phyloP scores from a whole-genome alignment of 2,888 invertebrate genomes.

The Perdita meconis region DNA sequence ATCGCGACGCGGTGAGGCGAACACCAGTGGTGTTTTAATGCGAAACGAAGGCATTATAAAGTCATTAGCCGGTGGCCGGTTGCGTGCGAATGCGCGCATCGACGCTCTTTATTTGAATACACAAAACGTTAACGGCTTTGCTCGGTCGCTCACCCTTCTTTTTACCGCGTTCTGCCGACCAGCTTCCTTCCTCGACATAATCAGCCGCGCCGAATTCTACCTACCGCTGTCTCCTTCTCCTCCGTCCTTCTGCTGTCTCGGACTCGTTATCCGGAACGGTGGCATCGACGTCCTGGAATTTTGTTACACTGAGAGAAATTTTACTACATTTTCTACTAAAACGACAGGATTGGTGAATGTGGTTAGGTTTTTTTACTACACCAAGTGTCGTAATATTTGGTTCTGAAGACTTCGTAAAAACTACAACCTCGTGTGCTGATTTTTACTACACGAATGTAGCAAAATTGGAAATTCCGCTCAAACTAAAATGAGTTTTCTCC shows the following conservation, averaged over 20 bases:
- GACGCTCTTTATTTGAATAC: conserved; percentile 81
- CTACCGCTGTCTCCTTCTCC: background rate
- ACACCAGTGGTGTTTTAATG: conserved; percentile 77
- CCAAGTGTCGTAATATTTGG: too few species aligned
- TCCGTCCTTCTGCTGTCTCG: background rate
- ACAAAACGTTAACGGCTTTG: conserved; percentile 81
- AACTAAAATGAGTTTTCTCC: too few species aligned
- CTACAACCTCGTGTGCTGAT: too few species aligned
- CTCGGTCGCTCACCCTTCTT: conserved; percentile 43
- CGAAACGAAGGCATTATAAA: conserved; percentile 83
- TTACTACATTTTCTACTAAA: too few species aligned
- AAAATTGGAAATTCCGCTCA: too few species aligned
- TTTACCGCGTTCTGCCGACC: background rate
- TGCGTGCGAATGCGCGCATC: conserved; percentile 78
- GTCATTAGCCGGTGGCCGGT: conserved; percentile 78
- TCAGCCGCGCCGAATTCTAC: background rate
- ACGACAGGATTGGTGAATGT: too few species aligned
- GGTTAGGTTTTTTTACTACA: too few species aligned
- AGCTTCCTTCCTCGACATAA: background rate
- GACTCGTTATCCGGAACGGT: conserved; percentile 1
- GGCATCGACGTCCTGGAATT: too few species aligned
- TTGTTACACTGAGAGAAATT: too few species aligned
- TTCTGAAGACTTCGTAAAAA: too few species aligned
- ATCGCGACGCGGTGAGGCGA: conserved; percentile 58
- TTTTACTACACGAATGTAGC: too few species aligned